These are phyloP conservation scores for Drosophila orosa DNA, from an alignment of 1,140 invertebrate species.

Conservation along the genomic window DNA sequence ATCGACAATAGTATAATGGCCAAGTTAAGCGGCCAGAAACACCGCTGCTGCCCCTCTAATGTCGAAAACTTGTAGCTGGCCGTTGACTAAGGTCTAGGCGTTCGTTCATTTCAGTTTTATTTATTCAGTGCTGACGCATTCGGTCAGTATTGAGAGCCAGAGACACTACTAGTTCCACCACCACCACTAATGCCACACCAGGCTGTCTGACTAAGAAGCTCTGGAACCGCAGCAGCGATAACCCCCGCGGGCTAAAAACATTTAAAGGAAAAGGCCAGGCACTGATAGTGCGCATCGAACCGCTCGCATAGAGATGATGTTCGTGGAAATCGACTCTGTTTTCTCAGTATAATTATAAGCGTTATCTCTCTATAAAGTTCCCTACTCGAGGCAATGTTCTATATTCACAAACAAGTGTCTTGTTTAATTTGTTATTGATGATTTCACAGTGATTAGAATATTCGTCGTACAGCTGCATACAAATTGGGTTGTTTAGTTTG, in stretches of 20 bases:
- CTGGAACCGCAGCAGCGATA: slow-evolving; percentile 18
- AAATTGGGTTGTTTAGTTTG: neutral
- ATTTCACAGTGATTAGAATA: slow-evolving; percentile 7
- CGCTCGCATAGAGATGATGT: slow-evolving; percentile 5
- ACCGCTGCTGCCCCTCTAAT: slow-evolving; percentile 18
- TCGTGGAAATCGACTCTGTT: slow-evolving; percentile 20
- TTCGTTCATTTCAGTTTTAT: slow-evolving; percentile 23
- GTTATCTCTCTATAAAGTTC: neutral
- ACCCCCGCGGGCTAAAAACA: slow-evolving; percentile 14
- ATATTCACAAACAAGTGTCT: slow-evolving; percentile 12
- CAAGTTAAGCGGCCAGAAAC: slow-evolving; percentile 65
- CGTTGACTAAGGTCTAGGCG: slow-evolving; percentile 49
- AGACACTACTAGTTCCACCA: slow-evolving; percentile 1
- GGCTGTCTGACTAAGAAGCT: slow-evolving; percentile 48
- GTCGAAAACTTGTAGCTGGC: slow-evolving; percentile 34
- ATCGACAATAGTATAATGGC: slow-evolving; percentile 65
- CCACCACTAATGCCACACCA: slow-evolving; percentile 2
- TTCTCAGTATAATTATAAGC: slow-evolving; percentile 18
- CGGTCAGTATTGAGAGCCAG: slow-evolving; percentile 6
- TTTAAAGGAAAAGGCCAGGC: slow-evolving; percentile 24
- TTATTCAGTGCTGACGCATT: slow-evolving; percentile 53
- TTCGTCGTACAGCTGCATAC: slow-evolving; percentile 1
- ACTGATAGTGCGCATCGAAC: slow-evolving; percentile 29
- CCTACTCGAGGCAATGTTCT: slow-evolving; percentile 2
- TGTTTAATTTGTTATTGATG: slow-evolving; percentile 21